Evolutionary conservation across 2,113 vertebrate genomes (phyloP).

Genomic region (Mobula hypostoma): DNA sequence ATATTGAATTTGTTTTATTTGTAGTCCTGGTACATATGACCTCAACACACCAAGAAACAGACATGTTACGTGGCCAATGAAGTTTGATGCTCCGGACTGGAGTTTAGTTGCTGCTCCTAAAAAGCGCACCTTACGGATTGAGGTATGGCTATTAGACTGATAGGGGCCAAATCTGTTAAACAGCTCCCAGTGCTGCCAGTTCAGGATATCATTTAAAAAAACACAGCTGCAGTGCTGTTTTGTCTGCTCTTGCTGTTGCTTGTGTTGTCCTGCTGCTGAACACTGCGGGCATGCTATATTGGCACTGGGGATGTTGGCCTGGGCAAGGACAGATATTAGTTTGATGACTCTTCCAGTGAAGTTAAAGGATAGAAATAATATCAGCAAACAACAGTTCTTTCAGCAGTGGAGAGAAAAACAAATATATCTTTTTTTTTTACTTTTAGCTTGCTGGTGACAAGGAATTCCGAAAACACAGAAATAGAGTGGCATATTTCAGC

Average conservation of each 20-base stretch:
- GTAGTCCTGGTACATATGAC: conserved; percentile 68
- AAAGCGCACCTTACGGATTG: conserved; percentile 57
- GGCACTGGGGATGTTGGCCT: too few species aligned
- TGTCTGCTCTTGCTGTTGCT: too few species aligned
- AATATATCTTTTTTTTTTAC: conserved; percentile 36
- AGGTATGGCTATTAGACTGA: conserved; percentile 51
- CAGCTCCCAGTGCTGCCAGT: not conserved
- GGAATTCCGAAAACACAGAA: conserved; percentile 58
- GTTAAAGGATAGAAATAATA: too few species aligned
- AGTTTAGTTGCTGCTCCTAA: conserved; percentile 51
- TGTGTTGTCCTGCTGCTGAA: too few species aligned
- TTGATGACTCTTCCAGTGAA: too few species aligned
- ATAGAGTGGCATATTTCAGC: conserved; percentile 60
- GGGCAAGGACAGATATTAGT: too few species aligned
- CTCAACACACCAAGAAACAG: conserved; percentile 39
- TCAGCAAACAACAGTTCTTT: not conserved
- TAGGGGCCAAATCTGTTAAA: not conserved
- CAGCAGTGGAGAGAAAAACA: not conserved
- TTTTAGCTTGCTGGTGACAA: conserved; percentile 63
- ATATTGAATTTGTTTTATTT: conserved; percentile 36
- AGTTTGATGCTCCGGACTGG: conserved; percentile 79
- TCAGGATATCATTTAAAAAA: not conserved
- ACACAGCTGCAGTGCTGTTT: too few species aligned
- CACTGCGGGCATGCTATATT: too few species aligned
- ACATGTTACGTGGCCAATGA: conserved; percentile 74